phyloP scores from a whole-genome alignment of 1,140 invertebrate genomes.

The Rhynchophorus ferrugineus region DNA sequence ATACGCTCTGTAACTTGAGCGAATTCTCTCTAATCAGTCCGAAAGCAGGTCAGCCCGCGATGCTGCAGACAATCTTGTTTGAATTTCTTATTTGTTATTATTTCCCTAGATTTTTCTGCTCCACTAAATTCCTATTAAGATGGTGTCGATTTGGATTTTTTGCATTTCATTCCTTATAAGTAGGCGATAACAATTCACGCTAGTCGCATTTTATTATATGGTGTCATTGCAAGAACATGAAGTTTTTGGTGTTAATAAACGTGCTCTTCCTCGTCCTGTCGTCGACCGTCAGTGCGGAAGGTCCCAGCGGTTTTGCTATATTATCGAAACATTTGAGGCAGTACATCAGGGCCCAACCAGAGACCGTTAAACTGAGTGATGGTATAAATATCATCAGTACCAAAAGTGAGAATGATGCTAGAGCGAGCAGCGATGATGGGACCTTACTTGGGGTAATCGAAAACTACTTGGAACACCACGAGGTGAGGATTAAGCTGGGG shows the following conservation, averaged over 20 bases:
- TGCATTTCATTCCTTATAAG: conserved; percentile 24
- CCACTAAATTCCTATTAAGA: conserved; percentile 34
- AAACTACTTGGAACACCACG: conserved; percentile 59
- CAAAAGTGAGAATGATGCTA: conserved; percentile 35
- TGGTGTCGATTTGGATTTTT: conserved; percentile 24
- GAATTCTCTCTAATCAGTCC: conserved; percentile 13
- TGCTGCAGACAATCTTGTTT: conserved; percentile 27
- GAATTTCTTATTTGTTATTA: conserved; percentile 33
- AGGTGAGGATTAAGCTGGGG: conserved; percentile 60
- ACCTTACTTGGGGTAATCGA: conserved; percentile 50
- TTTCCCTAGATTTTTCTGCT: conserved; percentile 32
- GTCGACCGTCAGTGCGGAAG: conserved; percentile 23
- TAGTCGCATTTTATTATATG: conserved; percentile 21
- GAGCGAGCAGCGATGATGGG: conserved; percentile 45
- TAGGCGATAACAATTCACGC: conserved; percentile 14
- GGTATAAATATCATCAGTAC: conserved; percentile 53
- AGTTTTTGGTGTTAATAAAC: conserved; percentile 30
- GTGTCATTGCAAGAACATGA: conserved; percentile 31
- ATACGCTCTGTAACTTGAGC: conserved; percentile 16
- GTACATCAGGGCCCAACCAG: conserved; percentile 34
- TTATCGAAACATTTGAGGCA: conserved; percentile 36
- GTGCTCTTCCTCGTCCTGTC: conserved; percentile 39
- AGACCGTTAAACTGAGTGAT: conserved; percentile 49
- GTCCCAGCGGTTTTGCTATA: conserved; percentile 32
- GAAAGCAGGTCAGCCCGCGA: conserved; percentile 23